A percentile compares a stretch with the other conserved stretches of the same genome.
These are phyloP conservation scores for Parambassis ranga DNA, from an alignment of 2,797 vertebrate species.

Conservation along the genomic window DNA sequence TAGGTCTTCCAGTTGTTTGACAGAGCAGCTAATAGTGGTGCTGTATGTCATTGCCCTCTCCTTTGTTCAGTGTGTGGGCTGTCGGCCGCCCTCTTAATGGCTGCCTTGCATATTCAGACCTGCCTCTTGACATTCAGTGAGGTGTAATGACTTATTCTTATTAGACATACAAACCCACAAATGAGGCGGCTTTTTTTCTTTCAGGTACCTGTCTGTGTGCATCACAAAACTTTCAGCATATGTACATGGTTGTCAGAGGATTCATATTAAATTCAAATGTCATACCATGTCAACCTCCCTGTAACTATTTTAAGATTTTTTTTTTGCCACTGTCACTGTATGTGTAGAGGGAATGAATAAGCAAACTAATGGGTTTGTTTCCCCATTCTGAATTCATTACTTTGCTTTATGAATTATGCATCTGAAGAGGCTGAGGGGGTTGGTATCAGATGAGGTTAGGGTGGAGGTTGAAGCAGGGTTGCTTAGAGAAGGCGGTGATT, in stretches of 20 bases:
- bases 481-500: not conserved
- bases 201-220: not conserved
- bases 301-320: not conserved
- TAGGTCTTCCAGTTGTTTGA: not conserved
- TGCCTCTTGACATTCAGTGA: conserved; percentile 48
- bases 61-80: conserved; percentile 35
- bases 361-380: conserved; percentile 62
- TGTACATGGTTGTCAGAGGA: not conserved
- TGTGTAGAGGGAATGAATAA: conserved; percentile 34
- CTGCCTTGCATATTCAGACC: conserved; percentile 19
- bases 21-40: conserved; percentile 33
- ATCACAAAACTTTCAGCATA: not conserved
- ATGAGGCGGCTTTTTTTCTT: conserved; percentile 7
- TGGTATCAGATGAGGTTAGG: conserved; percentile 12
- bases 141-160: conserved; percentile 25
- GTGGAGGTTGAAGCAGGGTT: not conserved
- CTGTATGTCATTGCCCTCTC: conserved; percentile 20
- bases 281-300: not conserved
- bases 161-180: conserved; percentile 7
- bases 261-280: not conserved
- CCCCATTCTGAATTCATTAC: conserved; percentile 47
- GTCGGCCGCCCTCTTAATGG: conserved; percentile 22
- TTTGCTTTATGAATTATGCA: conserved; percentile 43
- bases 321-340: not conserved
- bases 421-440: conserved; percentile 17